These are phyloP conservation scores for Spodoptera litura DNA, from an alignment of 1,140 invertebrate species.

Conservation along the genomic window DNA sequence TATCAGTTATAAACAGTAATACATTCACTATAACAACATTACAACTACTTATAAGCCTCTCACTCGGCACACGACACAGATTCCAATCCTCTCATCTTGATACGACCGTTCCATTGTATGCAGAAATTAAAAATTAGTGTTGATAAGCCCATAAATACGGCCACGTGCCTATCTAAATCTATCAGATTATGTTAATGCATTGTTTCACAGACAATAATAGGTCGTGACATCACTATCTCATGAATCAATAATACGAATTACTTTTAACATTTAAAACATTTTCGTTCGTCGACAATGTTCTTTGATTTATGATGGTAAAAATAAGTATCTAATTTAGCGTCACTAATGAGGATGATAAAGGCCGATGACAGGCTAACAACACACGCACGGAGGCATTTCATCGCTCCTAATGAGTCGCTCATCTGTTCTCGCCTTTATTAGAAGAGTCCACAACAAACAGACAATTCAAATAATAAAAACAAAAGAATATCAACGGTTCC, in stretches of 20 bases:
- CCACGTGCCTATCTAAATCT: background rate
- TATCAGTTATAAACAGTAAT: background rate
- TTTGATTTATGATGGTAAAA: too few relatives aligned
- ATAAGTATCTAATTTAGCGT: too few relatives aligned
- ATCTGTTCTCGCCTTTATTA: conserved; percentile 1
- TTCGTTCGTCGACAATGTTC: too few relatives aligned
- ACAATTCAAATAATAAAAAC: background rate
- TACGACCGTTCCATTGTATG: conserved; percentile 23
- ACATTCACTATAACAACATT: background rate
- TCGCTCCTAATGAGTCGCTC: too few relatives aligned
- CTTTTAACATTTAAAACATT: too few relatives aligned
- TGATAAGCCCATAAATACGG: conserved; percentile 29
- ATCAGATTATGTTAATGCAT: conserved; percentile 29
- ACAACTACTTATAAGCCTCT: background rate
- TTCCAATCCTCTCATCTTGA: conserved; percentile 14
- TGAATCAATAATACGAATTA: too few relatives aligned
- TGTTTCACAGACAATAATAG: conserved; percentile 14
- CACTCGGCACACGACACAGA: background rate
- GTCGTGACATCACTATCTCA: background rate
- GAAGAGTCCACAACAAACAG: background rate
- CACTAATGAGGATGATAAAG: too few relatives aligned
- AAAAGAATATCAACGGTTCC: background rate
- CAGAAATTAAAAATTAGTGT: conserved; percentile 20
- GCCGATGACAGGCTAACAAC: too few relatives aligned
- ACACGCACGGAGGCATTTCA: too few relatives aligned